Conservation (phyloP, 2,797 vertebrate species). For the Acanthurus tractus region DNA sequence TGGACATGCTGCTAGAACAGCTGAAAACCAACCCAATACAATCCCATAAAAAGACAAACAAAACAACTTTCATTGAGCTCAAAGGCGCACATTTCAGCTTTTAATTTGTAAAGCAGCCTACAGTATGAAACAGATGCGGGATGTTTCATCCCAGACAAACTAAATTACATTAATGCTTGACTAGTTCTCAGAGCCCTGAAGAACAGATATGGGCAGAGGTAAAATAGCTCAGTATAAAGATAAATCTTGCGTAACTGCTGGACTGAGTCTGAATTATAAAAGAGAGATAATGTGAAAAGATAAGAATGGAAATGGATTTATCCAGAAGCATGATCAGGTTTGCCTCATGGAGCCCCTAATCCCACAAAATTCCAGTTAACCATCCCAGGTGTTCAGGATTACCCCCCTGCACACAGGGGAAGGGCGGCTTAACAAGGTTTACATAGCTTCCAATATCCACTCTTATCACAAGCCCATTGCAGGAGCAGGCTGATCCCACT, state of each 20-base stretch:
- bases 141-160: background rate
- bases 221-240: conserved; percentile 15
- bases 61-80: background rate
- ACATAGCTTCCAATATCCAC: conserved; percentile 81
- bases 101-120: background rate
- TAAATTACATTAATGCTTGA: background rate
- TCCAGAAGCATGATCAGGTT: conserved; percentile 69
- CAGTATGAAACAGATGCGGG: background rate
- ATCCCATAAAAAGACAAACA: background rate
- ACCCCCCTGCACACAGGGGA: conserved; percentile 73
- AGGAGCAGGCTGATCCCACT: conserved; percentile 75
- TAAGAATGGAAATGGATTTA: conserved; percentile 68
- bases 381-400: conserved; percentile 86
- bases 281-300: conserved; percentile 44
- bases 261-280: conserved; percentile 37
- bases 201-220: conserved; percentile 10
- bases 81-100: conserved; percentile 9
- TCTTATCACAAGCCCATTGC: conserved; percentile 79
- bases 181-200: conserved; percentile 7
- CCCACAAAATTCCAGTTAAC: conserved; percentile 79
- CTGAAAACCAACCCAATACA: background rate
- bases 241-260: conserved; percentile 28
- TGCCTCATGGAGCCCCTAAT: conserved; percentile 72
- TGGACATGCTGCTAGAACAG: background rate
- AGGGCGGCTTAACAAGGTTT: conserved; percentile 81